phyloP scores from a whole-genome alignment of 2,113 vertebrate species.

The Chitala chitala region DNA sequence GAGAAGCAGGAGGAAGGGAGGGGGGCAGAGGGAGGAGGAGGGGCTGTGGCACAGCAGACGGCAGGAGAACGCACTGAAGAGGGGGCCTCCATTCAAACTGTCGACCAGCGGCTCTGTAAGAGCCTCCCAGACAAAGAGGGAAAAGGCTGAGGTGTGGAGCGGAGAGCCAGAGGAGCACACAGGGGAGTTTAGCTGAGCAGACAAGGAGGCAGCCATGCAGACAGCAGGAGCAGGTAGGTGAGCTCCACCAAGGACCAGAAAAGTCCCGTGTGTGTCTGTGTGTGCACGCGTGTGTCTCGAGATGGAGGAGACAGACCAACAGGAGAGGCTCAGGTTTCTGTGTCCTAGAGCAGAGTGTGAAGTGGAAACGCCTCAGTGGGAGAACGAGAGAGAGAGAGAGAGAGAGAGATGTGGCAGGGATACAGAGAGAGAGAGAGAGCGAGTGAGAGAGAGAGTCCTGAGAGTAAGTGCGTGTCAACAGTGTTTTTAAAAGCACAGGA shows the following conservation, averaged over 20 bases:
- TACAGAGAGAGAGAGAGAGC: too few species aligned
- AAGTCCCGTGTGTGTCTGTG: background rate
- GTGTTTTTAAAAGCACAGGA: background rate
- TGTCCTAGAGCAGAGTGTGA: background rate
- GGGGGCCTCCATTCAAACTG: slow-evolving; percentile 27
- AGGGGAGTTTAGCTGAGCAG: background rate
- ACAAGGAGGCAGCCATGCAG: slow-evolving; percentile 22
- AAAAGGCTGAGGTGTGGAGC: background rate
- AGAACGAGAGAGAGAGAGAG: too few species aligned
- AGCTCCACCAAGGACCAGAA: background rate
- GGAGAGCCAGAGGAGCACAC: background rate
- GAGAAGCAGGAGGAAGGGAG: background rate
- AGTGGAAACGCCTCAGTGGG: too few species aligned
- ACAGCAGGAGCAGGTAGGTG: slow-evolving; percentile 20
- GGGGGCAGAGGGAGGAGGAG: background rate
- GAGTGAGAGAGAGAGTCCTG: too few species aligned
- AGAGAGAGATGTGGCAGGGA: too few species aligned
- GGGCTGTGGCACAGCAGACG: background rate
- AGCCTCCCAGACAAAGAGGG: slow-evolving; percentile 19
- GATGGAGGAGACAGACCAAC: background rate
- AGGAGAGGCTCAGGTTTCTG: background rate
- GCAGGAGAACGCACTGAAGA: background rate
- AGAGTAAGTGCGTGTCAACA: too few species aligned
- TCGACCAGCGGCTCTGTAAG: background rate
- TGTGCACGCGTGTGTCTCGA: background rate